Evolutionary conservation across 2,113 vertebrate species (phyloP).

Genomic region (Poecilia latipinna): DNA sequence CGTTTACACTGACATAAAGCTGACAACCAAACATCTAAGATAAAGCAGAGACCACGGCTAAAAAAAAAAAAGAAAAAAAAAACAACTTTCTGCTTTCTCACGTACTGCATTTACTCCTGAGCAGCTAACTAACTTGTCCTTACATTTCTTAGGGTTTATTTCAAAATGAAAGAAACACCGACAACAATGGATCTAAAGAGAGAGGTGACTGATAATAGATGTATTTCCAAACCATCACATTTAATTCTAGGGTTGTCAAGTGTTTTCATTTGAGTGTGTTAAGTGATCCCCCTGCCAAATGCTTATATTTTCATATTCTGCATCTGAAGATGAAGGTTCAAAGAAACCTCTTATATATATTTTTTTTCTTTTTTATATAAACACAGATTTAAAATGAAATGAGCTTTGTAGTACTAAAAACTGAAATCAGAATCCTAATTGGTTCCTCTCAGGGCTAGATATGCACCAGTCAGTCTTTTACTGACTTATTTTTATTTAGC

Average conservation of each 20-base stretch:
- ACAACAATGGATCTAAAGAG: conserved; percentile 32
- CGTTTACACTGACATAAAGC: conserved; percentile 19
- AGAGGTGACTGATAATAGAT: conserved; percentile 14
- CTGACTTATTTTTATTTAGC: too few relatives aligned
- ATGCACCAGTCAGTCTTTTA: too few relatives aligned
- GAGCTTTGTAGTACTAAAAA: too few relatives aligned
- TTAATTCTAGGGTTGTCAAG: conserved; percentile 8
- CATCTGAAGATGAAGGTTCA: too few relatives aligned
- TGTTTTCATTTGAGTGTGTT: not conserved
- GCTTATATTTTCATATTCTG: too few relatives aligned
- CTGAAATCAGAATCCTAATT: too few relatives aligned
- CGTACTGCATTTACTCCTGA: not conserved
- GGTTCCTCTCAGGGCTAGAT: too few relatives aligned
- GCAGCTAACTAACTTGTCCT: not conserved
- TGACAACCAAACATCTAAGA: conserved; percentile 10
- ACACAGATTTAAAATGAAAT: not conserved
- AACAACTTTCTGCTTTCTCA: not conserved
- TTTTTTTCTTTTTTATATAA: not conserved
- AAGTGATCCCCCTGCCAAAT: too few relatives aligned
- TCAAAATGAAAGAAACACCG: not conserved
- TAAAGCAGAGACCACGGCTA: conserved; percentile 17
- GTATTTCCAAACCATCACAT: conserved; percentile 1
- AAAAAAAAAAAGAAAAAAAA: not conserved
- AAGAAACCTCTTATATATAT: too few relatives aligned
- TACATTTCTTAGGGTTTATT: not conserved